Base-by-base conservation (phyloP, 2,888 invertebrate genomes). In the Acheta domesticus region DNA sequence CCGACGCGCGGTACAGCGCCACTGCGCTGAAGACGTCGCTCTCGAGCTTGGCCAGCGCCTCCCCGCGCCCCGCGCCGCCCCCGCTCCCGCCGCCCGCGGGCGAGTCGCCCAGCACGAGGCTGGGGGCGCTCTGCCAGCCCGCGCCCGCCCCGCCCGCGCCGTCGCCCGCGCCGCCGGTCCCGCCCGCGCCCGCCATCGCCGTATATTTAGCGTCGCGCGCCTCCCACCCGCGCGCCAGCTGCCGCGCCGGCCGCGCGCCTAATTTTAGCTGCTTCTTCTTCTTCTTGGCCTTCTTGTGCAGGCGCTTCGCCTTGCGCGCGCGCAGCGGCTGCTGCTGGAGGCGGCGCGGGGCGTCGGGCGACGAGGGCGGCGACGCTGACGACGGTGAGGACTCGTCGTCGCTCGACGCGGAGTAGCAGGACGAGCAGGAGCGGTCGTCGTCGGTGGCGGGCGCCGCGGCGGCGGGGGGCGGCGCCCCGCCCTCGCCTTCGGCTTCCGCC, bases 41-140 rank as follows among this genome's bases (percentile, higher is more conserved):
- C 62, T 62, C 62, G 16, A 62, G n/a, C 62, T 62, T 62, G 82
- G 77, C 82, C 81, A 48, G 82, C 83, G 12, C 62, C n/a, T 76
- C 76, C n/a, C 82, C 75, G 49, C 76, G 74, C 81, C 21, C 79
- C 81, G 74, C 81, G 76, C 49, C 77, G 48, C 82, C 80, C 82
- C 75, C 81, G 85, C 48, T 80, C 82, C 79, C 77, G 81, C 79
- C 83, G 74, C 81, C 85, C 74, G 80, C 83, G 79, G 80, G 81
- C 36, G 36, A 36, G 36, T 36, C 36, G 79, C 79, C 81, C 78
- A 80, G 82, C 77, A 82, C 82, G 73, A 85, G 84, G 82, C 85
- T 85, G 77, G 85, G 84, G 82, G 84, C 86, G 83, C 85, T 87
- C 84, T 82, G 85, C 84, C 84, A 86, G 84, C 84, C 84, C 84